These are phyloP conservation scores for Sesia apiformis DNA, from an alignment of 2,888 invertebrate species.

Conservation along the genomic window DNA sequence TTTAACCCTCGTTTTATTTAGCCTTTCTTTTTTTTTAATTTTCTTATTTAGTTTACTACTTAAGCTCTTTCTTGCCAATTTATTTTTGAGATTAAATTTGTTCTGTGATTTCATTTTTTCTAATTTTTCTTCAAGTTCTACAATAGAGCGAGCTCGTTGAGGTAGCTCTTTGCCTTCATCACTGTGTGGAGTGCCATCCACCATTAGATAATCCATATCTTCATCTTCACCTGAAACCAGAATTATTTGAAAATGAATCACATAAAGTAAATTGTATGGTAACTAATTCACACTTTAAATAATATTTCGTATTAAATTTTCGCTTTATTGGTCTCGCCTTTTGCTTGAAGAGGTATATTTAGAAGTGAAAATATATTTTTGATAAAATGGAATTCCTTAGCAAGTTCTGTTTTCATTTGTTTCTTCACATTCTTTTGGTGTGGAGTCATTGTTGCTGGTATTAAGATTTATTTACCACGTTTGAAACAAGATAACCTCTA, in stretches of 20 bases:
- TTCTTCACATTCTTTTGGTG: not conserved
- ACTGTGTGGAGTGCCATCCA: constrained; percentile 26
- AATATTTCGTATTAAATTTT: not conserved
- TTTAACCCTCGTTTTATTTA: constrained; percentile 38
- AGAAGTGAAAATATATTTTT: constrained; percentile 73
- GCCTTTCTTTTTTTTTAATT: constrained; percentile 74
- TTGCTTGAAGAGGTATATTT: constrained; percentile 63
- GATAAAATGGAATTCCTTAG: constrained; percentile 74
- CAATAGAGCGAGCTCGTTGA: constrained; percentile 74
- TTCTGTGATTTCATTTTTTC: constrained; percentile 76
- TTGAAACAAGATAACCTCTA: no score
- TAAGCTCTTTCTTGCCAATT: constrained; percentile 78
- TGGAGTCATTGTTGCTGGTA: not conserved
- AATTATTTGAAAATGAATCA: not conserved
- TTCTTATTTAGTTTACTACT: constrained; percentile 81
- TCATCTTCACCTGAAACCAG: constrained; percentile 44
- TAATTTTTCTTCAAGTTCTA: constrained; percentile 78
- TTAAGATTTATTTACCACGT: not conserved
- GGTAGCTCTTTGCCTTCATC: constrained; percentile 38
- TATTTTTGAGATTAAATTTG: constrained; percentile 77
- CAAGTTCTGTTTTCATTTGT: constrained; percentile 43
- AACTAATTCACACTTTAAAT: not conserved
- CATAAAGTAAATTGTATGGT: not conserved
- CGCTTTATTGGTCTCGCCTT: constrained; percentile 31
- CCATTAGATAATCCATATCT: constrained; percentile 46